phyloP scores from a whole-genome alignment of 2,888 invertebrate species.

The Epinotia brunnichana region DNA sequence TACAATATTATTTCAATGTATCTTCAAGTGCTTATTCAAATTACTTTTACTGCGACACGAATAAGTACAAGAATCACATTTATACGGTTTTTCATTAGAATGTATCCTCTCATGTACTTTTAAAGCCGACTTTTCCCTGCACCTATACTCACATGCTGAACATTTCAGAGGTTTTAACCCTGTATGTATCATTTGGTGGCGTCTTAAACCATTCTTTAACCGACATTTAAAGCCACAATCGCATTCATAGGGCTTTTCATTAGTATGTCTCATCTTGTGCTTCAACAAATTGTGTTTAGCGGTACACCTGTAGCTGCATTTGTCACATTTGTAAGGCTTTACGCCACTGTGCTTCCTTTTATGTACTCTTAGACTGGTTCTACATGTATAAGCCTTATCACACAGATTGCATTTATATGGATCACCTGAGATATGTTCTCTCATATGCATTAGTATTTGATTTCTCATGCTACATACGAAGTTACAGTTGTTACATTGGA shows the following conservation, averaged over 20 bases:
- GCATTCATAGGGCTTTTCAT: not conserved
- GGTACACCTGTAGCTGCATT: conserved; percentile 13
- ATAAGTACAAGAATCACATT: conserved; percentile 15
- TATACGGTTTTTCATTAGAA: conserved; percentile 16
- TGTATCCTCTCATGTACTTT: conserved; percentile 12
- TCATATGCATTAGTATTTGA: not conserved
- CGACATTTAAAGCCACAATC: conserved; percentile 2
- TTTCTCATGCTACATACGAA: conserved; percentile 11
- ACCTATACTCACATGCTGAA: not conserved
- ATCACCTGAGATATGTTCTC: not conserved
- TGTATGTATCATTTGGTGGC: conserved; percentile 20
- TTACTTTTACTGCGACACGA: conserved; percentile 23
- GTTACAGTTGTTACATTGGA: conserved; percentile 7
- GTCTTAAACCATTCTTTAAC: conserved; percentile 11
- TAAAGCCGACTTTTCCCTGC: not conserved
- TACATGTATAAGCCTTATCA: not conserved
- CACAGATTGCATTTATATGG: conserved; percentile 10
- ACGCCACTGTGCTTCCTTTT: not conserved
- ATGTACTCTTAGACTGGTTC: not conserved
- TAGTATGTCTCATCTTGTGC: conserved; percentile 13
- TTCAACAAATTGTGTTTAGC: not conserved
- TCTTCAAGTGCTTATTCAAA: conserved; percentile 5
- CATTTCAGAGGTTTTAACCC: conserved; percentile 9
- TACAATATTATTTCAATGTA: not conserved
- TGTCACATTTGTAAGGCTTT: conserved; percentile 22